A percentile compares a stretch with the other conserved stretches of the same genome.
These are phyloP conservation scores for Stenolophus ochropezus DNA, from an alignment of 2,888 invertebrate species.

Conservation along the genomic window DNA sequence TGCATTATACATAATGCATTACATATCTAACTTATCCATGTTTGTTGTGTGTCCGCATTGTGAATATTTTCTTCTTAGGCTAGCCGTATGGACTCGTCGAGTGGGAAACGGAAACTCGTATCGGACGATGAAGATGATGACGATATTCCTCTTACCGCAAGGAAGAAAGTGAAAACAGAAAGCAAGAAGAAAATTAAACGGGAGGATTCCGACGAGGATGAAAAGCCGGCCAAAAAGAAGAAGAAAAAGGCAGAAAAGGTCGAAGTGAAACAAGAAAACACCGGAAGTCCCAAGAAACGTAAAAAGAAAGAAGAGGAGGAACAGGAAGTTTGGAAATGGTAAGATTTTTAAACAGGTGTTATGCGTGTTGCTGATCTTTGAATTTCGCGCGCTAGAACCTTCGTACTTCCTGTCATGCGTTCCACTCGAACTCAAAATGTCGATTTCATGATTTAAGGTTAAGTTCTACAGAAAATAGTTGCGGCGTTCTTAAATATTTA, in stretches of 20 bases:
- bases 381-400: not conserved
- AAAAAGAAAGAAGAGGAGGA: conserved; percentile 88
- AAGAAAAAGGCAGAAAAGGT: conserved; percentile 70
- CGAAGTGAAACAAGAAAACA: conserved; percentile 67
- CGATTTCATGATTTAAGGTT: not conserved
- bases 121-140: conserved; percentile 81
- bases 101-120: conserved; percentile 73
- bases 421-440: not conserved
- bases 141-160: conserved; percentile 80
- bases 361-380: not conserved
- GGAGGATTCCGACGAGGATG: conserved; percentile 76
- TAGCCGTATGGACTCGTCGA: conserved; percentile 66
- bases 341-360: conserved; percentile 68
- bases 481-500: not conserved
- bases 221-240: conserved; percentile 78
- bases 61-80: conserved; percentile 64
- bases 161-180: conserved; percentile 81
- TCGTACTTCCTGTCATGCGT: not conserved
- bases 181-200: conserved; percentile 76
- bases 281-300: conserved; percentile 76
- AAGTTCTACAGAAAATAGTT: not conserved
- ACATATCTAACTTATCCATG: no score
- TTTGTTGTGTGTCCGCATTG: not conserved
- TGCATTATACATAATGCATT: no score
- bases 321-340: conserved; percentile 95